Percentiles rank a stretch among this genome's conserved stretches.
Conservation (phyloP, 2,797 vertebrate species). For the Pampus argenteus region DNA sequence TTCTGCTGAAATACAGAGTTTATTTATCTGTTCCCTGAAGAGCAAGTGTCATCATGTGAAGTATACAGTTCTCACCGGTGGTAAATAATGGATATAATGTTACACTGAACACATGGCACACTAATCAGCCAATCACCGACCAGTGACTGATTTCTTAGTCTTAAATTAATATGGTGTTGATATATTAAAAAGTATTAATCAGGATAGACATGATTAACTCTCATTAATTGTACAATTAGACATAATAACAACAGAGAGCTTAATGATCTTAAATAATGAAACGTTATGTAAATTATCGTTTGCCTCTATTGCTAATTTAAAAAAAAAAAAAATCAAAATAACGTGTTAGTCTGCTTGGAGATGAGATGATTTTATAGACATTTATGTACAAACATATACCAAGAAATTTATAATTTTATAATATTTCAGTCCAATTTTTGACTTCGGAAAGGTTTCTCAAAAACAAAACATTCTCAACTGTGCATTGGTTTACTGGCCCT, state of each 20-base stretch:
- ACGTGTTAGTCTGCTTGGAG: neutral
- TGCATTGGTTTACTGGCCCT: neutral
- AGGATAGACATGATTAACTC: no score
- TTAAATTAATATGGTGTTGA: neutral
- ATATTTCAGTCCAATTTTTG: neutral
- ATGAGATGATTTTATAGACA: neutral
- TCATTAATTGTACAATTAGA: no score
- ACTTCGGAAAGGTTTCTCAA: neutral
- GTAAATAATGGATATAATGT: slow-evolving; percentile 37
- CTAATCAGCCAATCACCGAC: no score
- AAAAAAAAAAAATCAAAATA: no score
- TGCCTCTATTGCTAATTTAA: no score
- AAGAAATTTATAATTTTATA: neutral
- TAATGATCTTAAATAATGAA: no score
- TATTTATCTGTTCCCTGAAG: slow-evolving; percentile 70
- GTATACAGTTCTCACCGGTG: slow-evolving; percentile 39
- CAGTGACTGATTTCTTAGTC: slow-evolving; percentile 26
- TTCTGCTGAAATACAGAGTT: slow-evolving; percentile 70
- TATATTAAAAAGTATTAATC: neutral
- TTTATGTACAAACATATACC: neutral
- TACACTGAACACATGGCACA: no score
- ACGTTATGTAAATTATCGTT: no score
- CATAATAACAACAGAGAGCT: no score
- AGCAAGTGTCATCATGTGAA: slow-evolving; percentile 56
- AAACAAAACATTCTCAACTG: neutral